phyloP scores from a whole-genome alignment of 2,113 vertebrate species.

The Paradoxurus hermaphroditus region DNA sequence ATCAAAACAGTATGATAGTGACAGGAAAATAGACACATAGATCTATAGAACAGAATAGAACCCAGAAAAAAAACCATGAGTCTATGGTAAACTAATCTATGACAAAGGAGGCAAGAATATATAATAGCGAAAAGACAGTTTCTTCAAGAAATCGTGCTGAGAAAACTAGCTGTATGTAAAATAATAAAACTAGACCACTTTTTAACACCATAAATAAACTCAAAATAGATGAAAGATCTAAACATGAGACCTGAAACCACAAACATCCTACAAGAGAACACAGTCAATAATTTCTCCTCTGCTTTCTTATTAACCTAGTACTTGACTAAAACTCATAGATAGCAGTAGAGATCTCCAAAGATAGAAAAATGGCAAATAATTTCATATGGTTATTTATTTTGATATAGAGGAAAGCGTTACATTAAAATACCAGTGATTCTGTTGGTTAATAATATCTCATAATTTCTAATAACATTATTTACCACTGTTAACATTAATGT shows the following conservation, averaged over 20 bases:
- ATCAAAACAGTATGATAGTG: not conserved
- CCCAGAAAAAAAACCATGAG: not conserved
- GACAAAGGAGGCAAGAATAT: not conserved
- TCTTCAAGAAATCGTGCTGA: not conserved
- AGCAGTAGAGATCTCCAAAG: not conserved
- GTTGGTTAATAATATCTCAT: not conserved
- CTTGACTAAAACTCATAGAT: not conserved
- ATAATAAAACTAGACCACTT: not conserved
- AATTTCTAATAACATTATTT: not conserved
- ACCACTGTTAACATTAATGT: not conserved
- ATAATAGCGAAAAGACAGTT: not conserved
- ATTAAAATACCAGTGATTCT: not conserved
- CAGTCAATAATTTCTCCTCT: not conserved
- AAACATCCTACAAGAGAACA: not conserved
- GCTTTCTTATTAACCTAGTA: not conserved
- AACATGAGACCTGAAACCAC: not conserved
- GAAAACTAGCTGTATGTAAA: not conserved
- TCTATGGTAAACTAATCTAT: not conserved
- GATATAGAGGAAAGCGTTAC: not conserved
- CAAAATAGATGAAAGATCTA: not conserved
- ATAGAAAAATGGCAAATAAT: not conserved
- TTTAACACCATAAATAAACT: not conserved
- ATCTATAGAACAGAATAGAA: not conserved
- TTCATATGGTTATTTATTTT: not conserved
- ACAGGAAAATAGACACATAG: not conserved